Conservation (phyloP, 1,140 invertebrate genomes). For the Thalassaphorura encarpata region DNA sequence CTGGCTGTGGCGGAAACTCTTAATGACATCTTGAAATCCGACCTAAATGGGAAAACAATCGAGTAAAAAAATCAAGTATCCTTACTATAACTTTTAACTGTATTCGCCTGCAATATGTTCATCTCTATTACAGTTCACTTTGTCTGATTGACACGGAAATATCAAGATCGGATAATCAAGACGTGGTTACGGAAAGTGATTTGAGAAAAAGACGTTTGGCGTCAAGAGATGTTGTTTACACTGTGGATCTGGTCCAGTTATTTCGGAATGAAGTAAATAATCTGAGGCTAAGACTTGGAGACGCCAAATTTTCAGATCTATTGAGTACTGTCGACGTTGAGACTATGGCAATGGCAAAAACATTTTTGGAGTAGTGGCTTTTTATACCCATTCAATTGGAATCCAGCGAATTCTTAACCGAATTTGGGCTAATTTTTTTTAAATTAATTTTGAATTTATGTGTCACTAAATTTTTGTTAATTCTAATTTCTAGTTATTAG, state of each 20-base stretch:
- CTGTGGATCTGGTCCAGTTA: constrained; percentile 46
- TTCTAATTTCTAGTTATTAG: no score
- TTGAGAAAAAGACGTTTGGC: constrained; percentile 49
- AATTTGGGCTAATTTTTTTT: no score
- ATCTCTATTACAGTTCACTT: constrained; percentile 39
- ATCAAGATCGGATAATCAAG: constrained; percentile 27
- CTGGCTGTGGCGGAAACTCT: constrained; percentile 68
- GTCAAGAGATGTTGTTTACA: constrained; percentile 57
- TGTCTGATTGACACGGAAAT: constrained; percentile 38
- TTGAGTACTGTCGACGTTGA: constrained; percentile 54
- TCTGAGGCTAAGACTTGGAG: constrained; percentile 43
- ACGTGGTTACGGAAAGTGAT: constrained; percentile 47
- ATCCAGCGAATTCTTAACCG: no score
- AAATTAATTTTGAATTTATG: no score
- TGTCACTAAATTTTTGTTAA: no score
- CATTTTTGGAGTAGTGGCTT: constrained; percentile 18
- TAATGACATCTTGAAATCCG: constrained; percentile 69
- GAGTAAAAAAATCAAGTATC: constrained; percentile 51
- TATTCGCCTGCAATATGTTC: constrained; percentile 8
- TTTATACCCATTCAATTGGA: no score
- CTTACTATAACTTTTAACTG: neutral
- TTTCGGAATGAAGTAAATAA: constrained; percentile 30
- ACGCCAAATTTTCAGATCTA: constrained; percentile 56
- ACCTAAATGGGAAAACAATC: constrained; percentile 52
- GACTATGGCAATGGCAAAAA: constrained; percentile 48